These are phyloP conservation scores for Sinella curviseta DNA, from an alignment of 1,140 invertebrate species.

Conservation along the genomic window DNA sequence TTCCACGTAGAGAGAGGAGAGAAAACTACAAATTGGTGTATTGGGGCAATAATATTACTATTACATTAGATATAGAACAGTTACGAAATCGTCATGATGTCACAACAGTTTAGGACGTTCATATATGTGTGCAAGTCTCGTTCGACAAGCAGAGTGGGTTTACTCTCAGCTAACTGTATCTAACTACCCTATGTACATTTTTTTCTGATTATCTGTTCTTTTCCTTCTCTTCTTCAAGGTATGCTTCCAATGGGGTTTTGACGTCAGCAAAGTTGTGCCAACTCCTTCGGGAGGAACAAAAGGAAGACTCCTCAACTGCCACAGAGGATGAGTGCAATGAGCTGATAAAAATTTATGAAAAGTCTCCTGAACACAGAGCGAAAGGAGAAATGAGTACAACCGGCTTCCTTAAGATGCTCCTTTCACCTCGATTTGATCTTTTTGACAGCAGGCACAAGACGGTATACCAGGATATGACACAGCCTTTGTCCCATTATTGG, in stretches of 20 bases:
- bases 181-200: too few species aligned
- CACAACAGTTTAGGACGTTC: too few species aligned
- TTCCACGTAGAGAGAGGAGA: too few species aligned
- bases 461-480: conserved; percentile 65
- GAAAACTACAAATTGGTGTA: too few species aligned
- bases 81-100: too few species aligned
- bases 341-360: conserved; percentile 55
- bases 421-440: conserved; percentile 55
- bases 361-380: conserved; percentile 50
- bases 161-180: too few species aligned
- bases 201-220: too few species aligned
- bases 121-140: too few species aligned
- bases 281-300: conserved; percentile 51
- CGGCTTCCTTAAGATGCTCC: conserved; percentile 56
- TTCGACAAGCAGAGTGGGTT: too few species aligned
- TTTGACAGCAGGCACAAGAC: conserved; percentile 53
- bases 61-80: too few species aligned
- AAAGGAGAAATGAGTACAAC: conserved; percentile 48
- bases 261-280: conserved; percentile 41
- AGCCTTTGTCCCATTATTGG: conserved; percentile 66
- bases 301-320: conserved; percentile 48
- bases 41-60: too few species aligned
- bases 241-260: conserved; percentile 18
- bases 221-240: too few species aligned
- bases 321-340: conserved; percentile 50